phyloP scores from a whole-genome alignment of 2,113 vertebrate species.

The Larimichthys crocea region DNA sequence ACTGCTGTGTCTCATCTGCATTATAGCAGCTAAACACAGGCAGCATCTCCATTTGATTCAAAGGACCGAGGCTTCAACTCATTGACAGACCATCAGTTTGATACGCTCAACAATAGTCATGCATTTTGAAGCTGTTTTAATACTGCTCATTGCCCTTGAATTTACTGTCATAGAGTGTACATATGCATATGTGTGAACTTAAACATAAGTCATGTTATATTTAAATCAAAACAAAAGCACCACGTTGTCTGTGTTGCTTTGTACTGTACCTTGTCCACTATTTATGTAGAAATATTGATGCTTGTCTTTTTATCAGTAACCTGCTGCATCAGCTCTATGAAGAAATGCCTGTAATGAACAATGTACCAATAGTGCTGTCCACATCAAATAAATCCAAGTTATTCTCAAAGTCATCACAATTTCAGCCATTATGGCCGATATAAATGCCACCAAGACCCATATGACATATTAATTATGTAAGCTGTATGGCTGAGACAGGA shows the following conservation, averaged over 20 bases:
- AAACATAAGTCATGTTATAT: background rate
- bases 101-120: background rate
- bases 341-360: background rate
- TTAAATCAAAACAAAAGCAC: background rate
- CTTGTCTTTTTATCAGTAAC: background rate
- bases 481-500: background rate
- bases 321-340: background rate
- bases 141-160: background rate
- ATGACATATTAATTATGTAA: background rate
- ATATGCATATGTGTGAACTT: background rate
- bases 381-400: background rate
- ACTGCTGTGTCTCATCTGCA: background rate
- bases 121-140: background rate
- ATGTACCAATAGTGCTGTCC: background rate
- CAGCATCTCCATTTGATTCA: background rate
- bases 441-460: background rate
- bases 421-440: background rate
- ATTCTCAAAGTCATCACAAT: background rate
- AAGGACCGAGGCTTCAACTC: background rate
- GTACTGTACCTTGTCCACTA: background rate
- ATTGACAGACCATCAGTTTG: background rate
- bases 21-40: slow-evolving; percentile 3
- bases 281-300: background rate
- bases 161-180: background rate
- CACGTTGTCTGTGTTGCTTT: no score